A percentile compares a stretch with the other conserved stretches of the same genome.
Evolutionary conservation across 1,140 invertebrate genomes (phyloP).

Genomic region (Drosophila elegans): DNA sequence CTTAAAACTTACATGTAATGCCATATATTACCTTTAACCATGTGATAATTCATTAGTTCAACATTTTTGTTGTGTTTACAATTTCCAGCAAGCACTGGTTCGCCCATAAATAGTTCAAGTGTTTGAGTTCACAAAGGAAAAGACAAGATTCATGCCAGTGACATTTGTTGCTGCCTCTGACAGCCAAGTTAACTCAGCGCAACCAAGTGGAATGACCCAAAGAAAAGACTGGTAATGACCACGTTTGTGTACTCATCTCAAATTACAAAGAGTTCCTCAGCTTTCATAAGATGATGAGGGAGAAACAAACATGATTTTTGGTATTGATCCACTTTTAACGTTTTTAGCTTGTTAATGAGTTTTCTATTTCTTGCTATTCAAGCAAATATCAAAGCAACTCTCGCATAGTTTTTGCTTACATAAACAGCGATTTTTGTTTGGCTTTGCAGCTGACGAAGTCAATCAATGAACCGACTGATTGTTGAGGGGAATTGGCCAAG

Average conservation of each 20-base stretch:
- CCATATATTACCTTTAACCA: too few species aligned
- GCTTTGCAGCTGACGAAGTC: slow-evolving; percentile 30
- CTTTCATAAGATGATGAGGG: not conserved
- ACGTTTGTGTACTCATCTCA: slow-evolving; percentile 17
- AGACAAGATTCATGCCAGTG: slow-evolving; percentile 28
- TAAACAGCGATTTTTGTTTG: slow-evolving; percentile 39
- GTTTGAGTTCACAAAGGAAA: slow-evolving; percentile 6
- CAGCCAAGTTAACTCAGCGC: slow-evolving; percentile 12
- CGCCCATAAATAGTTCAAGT: slow-evolving; percentile 29
- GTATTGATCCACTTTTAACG: slow-evolving; percentile 13
- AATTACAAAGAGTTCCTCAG: slow-evolving; percentile 7
- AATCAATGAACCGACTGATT: slow-evolving; percentile 28
- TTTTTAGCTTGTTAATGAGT: slow-evolving; percentile 16
- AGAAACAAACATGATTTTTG: slow-evolving; percentile 6
- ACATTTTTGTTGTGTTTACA: not conserved
- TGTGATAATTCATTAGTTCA: not conserved
- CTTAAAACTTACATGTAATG: too few species aligned
- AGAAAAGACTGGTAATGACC: slow-evolving; percentile 29
- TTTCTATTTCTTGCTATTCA: slow-evolving; percentile 1
- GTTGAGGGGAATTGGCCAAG: slow-evolving; percentile 36
- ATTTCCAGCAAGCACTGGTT: not conserved
- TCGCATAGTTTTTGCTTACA: slow-evolving; percentile 24
- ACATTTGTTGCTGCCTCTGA: slow-evolving; percentile 43
- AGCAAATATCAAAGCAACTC: slow-evolving; percentile 7
- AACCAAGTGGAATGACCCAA: slow-evolving; percentile 42